Base-by-base conservation (phyloP, 2,888 invertebrate species). In the Agonopterix subpropinquella region DNA sequence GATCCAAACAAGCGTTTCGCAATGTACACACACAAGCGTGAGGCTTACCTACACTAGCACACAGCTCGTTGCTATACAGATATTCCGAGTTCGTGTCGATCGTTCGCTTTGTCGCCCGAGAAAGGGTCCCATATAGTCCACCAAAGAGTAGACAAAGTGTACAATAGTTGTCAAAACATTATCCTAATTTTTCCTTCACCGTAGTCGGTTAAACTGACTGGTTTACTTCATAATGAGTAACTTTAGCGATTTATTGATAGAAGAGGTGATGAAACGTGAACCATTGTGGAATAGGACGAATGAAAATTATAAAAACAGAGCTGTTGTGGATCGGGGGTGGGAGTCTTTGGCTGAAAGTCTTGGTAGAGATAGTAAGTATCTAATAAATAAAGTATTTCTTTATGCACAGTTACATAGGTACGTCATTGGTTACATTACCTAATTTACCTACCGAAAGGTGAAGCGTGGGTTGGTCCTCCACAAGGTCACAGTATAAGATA, bases 271-370 rank as follows among this genome's bases (percentile, higher is more conserved):
- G 2, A 56, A 49, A 8, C 55, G 61, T 7, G 63, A 64, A 2
- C 15, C 60, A 8, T 8, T 68, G 15, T 68, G 68, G 68, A 54
- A 68, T 5, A 59, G 51, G 47, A 52, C 48, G 11, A 46, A 61
- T 9, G 55, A 57, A 1, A 41, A 53, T n/a, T 59, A 61, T 28
- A 53, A 55, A 4, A 62, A 57, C 15, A 48, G 64, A 8, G 4
- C 36, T 0, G 52, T 54, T 1, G 55, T 59, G 47, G 58, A 60
- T 8, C 10, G 11, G 0, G 61, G 62, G 8, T 67, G 67, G 67
- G 50, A 50, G 0, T 47, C 43, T 4, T 41, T 67, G 36, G 53
- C 58, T 11, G 36, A 7, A 0, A 1, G 48, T 7, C 7, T 64
- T 10, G 47, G 51, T 0, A 62, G 44, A 52, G 54, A 56, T 8